phyloP scores from a whole-genome alignment of 2,797 vertebrate genomes.

The Chaetophractus vellerosus region DNA sequence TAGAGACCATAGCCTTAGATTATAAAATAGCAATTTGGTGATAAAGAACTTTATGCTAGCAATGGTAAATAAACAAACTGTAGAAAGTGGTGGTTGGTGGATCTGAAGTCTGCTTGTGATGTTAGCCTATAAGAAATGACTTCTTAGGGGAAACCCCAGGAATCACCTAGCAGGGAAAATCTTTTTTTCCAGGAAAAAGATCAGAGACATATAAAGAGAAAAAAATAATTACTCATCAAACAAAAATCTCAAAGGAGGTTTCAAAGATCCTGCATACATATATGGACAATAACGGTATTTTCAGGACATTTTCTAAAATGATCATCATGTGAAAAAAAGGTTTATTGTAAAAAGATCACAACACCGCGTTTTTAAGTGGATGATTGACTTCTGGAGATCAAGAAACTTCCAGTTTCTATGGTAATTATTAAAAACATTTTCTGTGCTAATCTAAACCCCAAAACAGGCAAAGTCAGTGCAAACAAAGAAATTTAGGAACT shows the following conservation, averaged over 20 bases:
- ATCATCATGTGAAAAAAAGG: slow-evolving; percentile 54
- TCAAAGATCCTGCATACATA: slow-evolving; percentile 38
- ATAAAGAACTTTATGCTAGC: background rate
- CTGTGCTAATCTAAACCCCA: background rate
- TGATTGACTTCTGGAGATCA: slow-evolving; percentile 47
- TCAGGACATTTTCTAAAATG: slow-evolving; percentile 67
- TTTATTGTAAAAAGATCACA: slow-evolving; percentile 34
- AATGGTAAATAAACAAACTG: background rate
- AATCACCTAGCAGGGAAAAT: background rate
- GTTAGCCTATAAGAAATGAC: background rate
- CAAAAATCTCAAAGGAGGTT: slow-evolving; percentile 57
- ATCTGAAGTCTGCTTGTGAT: background rate
- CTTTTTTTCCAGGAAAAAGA: slow-evolving; percentile 55
- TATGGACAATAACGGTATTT: background rate
- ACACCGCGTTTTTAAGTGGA: slow-evolving; percentile 18
- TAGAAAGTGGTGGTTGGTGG: background rate
- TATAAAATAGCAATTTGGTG: background rate
- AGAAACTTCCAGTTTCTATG: slow-evolving; percentile 47
- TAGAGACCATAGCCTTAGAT: background rate
- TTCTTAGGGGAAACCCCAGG: background rate
- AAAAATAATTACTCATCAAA: slow-evolving; percentile 45
- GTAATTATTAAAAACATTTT: slow-evolving; percentile 62
- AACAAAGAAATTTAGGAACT: slow-evolving; percentile 26
- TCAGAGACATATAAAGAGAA: background rate
- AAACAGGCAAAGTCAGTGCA: slow-evolving; percentile 19